These are phyloP conservation scores for Lepus americanus DNA, from an alignment of 2,113 vertebrate genomes.

Conservation along the genomic window DNA sequence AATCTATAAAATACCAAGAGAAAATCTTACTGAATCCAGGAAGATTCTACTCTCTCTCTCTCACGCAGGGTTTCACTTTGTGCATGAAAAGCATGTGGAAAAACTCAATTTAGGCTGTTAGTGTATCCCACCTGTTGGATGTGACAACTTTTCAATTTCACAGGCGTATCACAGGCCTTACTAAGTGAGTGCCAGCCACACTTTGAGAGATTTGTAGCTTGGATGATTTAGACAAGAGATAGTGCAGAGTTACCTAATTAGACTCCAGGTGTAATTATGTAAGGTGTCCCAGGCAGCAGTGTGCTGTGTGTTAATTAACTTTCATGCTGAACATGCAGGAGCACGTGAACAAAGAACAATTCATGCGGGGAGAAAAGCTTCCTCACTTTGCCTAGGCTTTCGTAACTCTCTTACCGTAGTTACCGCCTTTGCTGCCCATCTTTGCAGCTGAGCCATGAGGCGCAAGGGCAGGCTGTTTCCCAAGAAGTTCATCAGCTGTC, in stretches of 20 bases:
- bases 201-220: constrained; percentile 1
- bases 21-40: background rate
- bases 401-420: background rate
- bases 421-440: background rate
- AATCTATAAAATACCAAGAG: background rate
- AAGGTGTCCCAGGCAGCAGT: background rate
- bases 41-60: background rate
- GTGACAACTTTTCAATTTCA: constrained; percentile 54
- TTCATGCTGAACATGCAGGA: background rate
- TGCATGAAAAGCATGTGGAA: background rate
- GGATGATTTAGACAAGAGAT: constrained; percentile 17
- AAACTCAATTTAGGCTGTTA: background rate
- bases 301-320: constrained; percentile 58
- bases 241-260: constrained; percentile 48
- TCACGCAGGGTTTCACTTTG: background rate
- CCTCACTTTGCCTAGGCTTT: background rate
- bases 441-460: background rate
- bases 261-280: constrained; percentile 52
- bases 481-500: background rate
- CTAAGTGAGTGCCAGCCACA: background rate
- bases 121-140: background rate
- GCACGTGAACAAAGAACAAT: constrained; percentile 51
- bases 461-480: background rate
- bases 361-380: background rate
- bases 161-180: background rate